These are phyloP conservation scores for Vimba vimba DNA, from an alignment of 2,113 vertebrate species.

Conservation along the genomic window DNA sequence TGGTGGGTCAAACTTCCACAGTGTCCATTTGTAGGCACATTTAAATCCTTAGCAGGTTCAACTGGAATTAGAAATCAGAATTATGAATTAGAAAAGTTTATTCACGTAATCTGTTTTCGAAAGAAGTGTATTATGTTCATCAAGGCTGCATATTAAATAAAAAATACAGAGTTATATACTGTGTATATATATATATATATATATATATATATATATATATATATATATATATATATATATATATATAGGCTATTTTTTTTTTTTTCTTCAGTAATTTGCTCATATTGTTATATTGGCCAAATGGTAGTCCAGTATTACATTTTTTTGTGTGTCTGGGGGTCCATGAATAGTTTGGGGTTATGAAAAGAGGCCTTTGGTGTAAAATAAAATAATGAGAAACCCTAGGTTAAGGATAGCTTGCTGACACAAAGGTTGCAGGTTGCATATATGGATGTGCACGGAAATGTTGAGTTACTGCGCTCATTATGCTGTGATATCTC, in stretches of 20 bases:
- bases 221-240: too few relatives aligned
- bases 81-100: neutral
- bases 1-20: constrained; percentile 75
- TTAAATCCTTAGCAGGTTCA: constrained; percentile 74
- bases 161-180: too few relatives aligned
- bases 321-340: constrained; percentile 9
- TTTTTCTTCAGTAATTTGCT: neutral
- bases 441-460: neutral
- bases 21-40: constrained; percentile 66
- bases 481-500: constrained; percentile 17
- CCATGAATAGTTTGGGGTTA: constrained; percentile 9
- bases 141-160: too few relatives aligned
- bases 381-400: constrained; percentile 19
- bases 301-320: neutral
- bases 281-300: neutral
- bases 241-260: too few relatives aligned
- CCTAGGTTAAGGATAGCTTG: constrained; percentile 5
- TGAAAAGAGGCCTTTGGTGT: constrained; percentile 20
- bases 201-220: too few relatives aligned
- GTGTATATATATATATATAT: too few relatives aligned
- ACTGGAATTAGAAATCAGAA: constrained; percentile 59
- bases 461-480: constrained; percentile 31
- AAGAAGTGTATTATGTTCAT: too few relatives aligned
- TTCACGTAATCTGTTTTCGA: neutral
- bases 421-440: constrained; percentile 26